Evolutionary conservation across 1,140 invertebrate species (phyloP).

Genomic region (Zaprionus gabonicus): DNA sequence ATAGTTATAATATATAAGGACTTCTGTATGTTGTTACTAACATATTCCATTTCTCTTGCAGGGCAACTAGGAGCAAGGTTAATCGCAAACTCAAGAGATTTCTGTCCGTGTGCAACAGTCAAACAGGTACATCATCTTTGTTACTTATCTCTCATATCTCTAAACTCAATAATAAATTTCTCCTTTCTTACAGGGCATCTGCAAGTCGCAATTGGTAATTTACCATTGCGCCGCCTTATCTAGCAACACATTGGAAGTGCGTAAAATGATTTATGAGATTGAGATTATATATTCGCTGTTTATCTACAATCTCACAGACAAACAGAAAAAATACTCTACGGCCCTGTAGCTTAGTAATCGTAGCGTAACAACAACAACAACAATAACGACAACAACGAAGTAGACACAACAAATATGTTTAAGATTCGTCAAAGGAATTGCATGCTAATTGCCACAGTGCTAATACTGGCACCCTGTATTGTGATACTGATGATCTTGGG

Average conservation of each 20-base stretch:
- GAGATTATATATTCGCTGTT: too few species aligned
- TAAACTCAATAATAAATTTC: not conserved
- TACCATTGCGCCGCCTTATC: not conserved
- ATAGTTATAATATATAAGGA: too few species aligned
- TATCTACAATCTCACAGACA: too few species aligned
- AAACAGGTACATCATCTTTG: not conserved
- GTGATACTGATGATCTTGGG: conserved; percentile 85
- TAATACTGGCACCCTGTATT: conserved; percentile 86
- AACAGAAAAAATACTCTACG: too few species aligned
- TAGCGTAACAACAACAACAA: not conserved
- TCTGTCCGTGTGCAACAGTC: not conserved
- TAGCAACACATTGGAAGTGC: not conserved
- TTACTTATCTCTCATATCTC: not conserved
- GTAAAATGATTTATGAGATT: too few species aligned
- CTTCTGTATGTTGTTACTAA: too few species aligned
- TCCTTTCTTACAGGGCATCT: not conserved
- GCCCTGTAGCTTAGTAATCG: not conserved
- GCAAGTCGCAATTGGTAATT: not conserved
- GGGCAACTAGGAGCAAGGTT: not conserved
- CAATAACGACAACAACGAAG: conserved; percentile 11
- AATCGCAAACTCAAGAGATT: not conserved
- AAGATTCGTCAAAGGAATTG: conserved; percentile 85
- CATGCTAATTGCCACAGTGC: conserved; percentile 85
- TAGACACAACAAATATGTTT: conserved; percentile 53
- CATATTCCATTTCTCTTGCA: not conserved